Base-by-base conservation (phyloP, 2,797 vertebrate species). In the Moxostoma hubbsi region DNA sequence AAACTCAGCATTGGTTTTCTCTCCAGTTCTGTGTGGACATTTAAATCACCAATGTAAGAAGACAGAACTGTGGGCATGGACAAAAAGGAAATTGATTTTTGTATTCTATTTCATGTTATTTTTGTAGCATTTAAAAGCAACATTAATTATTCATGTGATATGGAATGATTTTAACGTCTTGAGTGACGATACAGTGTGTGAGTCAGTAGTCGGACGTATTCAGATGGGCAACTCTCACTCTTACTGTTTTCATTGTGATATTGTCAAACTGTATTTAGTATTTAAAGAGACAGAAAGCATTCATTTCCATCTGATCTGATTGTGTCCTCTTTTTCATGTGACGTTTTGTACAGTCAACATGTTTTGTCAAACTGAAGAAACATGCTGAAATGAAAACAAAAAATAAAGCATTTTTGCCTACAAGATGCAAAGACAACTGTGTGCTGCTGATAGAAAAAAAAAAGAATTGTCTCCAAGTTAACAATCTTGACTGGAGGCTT, bases 111-210 rank as follows among this genome's bases (percentile, higher is more conserved):
- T 92, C 89, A 92, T 93, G 92, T 92, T 93, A 93, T 94, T 94
- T 94, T 94, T 94, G 93, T 93, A 93, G 93, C 92, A 90, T 94
- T 93, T 94, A 93, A 91, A 93, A 90, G 92, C 92, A 91, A 89
- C 91, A 92, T 93, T 89, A 89, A 91, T 89, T 90, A 91, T 91
- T 93, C 90, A 90, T 91, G 91, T 89, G 90, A 91, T 83, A 88
- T 86, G 90, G 89, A 92, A 88, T 84, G 89, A 88, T 78, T 88
- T 87, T 91, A 91, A 90, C 89, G 80, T 84, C 84, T 75, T 76
- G 73, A 79, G 80, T 78, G 78, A 69, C 49, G 75, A 75, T 78
- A 75, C 81, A 65, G 74, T 65, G 55, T 64, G 73, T 74, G 81
- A 84, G 79, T 84, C 83, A 83, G 85, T 82, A 81, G 76, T 61